phyloP scores from a whole-genome alignment of 2,113 vertebrate species.

The Dendrocopos noguchii region DNA sequence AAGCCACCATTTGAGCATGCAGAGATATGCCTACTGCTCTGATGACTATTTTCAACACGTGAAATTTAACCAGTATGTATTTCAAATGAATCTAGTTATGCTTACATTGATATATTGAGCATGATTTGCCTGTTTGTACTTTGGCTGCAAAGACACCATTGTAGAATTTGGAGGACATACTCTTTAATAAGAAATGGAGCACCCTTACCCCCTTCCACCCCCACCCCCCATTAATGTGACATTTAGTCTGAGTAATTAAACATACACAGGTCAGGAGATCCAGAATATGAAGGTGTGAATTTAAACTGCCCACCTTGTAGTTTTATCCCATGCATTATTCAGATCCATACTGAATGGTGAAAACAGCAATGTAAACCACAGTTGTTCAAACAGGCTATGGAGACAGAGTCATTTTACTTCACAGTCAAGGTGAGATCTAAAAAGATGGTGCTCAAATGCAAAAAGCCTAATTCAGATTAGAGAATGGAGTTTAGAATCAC shows the following conservation, averaged over 20 bases:
- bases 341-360: not conserved
- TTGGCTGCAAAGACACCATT: not conserved
- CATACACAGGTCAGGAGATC: not conserved
- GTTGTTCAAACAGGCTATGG: not conserved
- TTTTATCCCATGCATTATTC: not conserved
- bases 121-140: not conserved
- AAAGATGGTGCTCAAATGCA: not conserved
- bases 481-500: not conserved
- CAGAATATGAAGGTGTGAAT: not conserved
- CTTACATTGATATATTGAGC: not conserved
- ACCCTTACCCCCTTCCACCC: no score
- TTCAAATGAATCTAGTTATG: not conserved
- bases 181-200: not conserved
- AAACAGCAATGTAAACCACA: not conserved
- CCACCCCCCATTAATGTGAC: not conserved
- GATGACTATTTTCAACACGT: not conserved
- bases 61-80: not conserved
- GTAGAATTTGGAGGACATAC: not conserved
- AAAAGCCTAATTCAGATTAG: not conserved
- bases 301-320: not conserved
- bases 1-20: not conserved
- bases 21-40: not conserved
- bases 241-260: not conserved
- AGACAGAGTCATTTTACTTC: not conserved
- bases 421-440: not conserved